phyloP scores from a whole-genome alignment of 2,888 invertebrate species.

The Aphrophora alni region DNA sequence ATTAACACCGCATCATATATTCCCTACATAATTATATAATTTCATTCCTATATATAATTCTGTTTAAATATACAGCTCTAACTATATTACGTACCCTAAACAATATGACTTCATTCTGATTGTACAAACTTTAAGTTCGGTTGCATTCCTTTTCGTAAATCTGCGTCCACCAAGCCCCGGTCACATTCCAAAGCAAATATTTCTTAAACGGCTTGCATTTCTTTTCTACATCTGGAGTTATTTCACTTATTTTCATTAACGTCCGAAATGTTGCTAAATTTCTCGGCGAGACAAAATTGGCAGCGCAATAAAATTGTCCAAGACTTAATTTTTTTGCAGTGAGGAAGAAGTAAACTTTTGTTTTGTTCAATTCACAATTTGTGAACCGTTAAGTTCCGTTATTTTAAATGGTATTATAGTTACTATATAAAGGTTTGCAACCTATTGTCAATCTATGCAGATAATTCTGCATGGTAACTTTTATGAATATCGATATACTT shows the following conservation, averaged over 20 bases:
- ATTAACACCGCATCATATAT: too few relatives aligned
- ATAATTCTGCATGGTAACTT: too few relatives aligned
- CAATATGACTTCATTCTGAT: not conserved
- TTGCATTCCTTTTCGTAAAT: not conserved
- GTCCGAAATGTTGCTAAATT: not conserved
- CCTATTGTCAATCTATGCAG: too few relatives aligned
- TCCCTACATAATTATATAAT: too few relatives aligned
- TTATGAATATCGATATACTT: too few relatives aligned
- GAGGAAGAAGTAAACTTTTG: not conserved
- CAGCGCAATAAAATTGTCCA: not conserved
- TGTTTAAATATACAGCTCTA: too few relatives aligned
- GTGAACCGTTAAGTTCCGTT: too few relatives aligned
- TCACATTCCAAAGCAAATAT: not conserved
- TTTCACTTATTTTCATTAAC: not conserved
- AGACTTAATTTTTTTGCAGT: not conserved
- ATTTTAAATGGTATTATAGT: too few relatives aligned
- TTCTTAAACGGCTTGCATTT: not conserved
- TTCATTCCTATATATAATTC: too few relatives aligned
- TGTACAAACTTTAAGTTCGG: not conserved
- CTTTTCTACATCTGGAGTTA: not conserved
- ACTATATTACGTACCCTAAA: too few relatives aligned
- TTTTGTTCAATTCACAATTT: not conserved
- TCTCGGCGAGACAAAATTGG: not conserved
- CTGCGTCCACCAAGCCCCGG: not conserved
- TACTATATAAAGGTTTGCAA: too few relatives aligned